Evolutionary conservation across 2,797 vertebrate species (phyloP).

Genomic region (Sebastes cheni): DNA sequence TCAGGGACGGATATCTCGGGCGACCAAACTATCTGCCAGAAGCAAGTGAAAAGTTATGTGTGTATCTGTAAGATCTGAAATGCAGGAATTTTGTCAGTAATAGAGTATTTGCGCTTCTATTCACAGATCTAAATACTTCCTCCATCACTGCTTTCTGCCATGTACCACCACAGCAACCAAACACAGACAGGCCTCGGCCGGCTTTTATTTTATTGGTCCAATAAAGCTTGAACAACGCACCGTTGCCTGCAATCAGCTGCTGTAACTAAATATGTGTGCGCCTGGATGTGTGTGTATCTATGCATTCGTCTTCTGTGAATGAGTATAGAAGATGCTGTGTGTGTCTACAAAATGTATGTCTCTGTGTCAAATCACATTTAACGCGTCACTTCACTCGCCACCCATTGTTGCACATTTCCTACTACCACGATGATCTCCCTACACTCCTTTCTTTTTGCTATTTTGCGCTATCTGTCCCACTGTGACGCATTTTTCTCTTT

Average conservation of each 20-base stretch:
- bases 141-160: not conserved
- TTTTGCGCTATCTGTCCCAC: slow-evolving; percentile 46
- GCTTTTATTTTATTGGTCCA: slow-evolving; percentile 67
- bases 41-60: not conserved
- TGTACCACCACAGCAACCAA: slow-evolving; percentile 59
- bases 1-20: not conserved
- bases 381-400: slow-evolving; percentile 31
- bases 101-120: not conserved
- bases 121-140: not conserved
- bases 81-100: not conserved
- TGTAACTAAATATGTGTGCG: slow-evolving; percentile 41
- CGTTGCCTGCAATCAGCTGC: slow-evolving; percentile 48
- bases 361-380: slow-evolving; percentile 51
- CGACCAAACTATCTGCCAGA: not conserved
- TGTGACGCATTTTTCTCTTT: slow-evolving; percentile 38
- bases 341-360: slow-evolving; percentile 21
- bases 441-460: slow-evolving; percentile 39
- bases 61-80: not conserved
- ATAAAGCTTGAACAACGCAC: slow-evolving; percentile 55
- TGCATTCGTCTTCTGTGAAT: slow-evolving; percentile 32
- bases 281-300: slow-evolving; percentile 20
- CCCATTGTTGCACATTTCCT: slow-evolving; percentile 37
- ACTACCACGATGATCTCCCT: slow-evolving; percentile 17
- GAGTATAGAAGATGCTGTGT: slow-evolving; percentile 9
- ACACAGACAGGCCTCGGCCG: slow-evolving; percentile 46